These are phyloP conservation scores for Nudaria mundana DNA, from an alignment of 2,888 invertebrate species.

Conservation along the genomic window DNA sequence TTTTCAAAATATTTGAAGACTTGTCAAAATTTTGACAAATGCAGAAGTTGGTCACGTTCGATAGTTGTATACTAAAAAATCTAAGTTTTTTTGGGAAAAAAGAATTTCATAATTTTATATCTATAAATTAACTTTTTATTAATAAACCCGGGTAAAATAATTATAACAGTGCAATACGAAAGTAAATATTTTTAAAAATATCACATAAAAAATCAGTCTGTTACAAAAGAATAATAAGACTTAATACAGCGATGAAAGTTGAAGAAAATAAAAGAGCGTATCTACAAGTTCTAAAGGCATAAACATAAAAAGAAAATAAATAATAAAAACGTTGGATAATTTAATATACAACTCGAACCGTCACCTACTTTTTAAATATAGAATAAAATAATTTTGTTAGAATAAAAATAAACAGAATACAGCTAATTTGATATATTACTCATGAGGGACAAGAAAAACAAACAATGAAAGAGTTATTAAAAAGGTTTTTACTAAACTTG, in stretches of 20 bases:
- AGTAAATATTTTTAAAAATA: background rate
- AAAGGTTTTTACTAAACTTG: constrained; percentile 20
- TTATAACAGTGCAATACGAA: no score
- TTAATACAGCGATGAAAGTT: constrained; percentile 17
- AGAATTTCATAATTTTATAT: no score
- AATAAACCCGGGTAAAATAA: no score
- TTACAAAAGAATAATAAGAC: constrained; percentile 8
- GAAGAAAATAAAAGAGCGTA: constrained; percentile 17
- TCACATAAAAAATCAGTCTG: constrained; percentile 26
- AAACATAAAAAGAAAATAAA: constrained; percentile 1
- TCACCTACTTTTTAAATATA: constrained; percentile 14
- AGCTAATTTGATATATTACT: constrained; percentile 24
- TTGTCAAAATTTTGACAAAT: constrained; percentile 15
- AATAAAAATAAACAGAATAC: constrained; percentile 18
- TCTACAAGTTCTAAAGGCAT: constrained; percentile 8
- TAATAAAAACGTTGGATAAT: constrained; percentile 22
- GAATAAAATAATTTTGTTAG: constrained; percentile 20
- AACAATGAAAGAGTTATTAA: constrained; percentile 42
- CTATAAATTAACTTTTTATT: no score
- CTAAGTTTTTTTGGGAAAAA: constrained; percentile 18
- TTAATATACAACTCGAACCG: constrained; percentile 16
- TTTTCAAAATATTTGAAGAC: constrained; percentile 13
- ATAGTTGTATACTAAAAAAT: constrained; percentile 12
- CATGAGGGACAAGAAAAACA: constrained; percentile 45
- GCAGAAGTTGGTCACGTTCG: constrained; percentile 7